phyloP scores from a whole-genome alignment of 2,888 invertebrate genomes.

The Julus scanicus region DNA sequence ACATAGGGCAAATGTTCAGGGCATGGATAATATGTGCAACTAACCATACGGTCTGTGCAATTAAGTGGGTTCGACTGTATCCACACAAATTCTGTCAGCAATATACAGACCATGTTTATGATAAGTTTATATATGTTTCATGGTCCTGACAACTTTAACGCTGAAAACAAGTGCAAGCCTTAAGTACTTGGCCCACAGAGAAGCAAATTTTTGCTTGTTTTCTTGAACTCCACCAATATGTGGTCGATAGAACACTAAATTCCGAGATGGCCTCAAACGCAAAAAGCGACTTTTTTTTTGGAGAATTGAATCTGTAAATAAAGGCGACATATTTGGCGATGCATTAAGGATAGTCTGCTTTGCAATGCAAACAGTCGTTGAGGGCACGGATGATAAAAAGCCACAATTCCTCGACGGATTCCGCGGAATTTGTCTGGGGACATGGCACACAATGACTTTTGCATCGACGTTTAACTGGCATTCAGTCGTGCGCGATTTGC shows the following conservation, averaged over 20 bases:
- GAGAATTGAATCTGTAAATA: conserved; percentile 11
- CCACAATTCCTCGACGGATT: background rate
- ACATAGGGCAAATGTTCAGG: no score
- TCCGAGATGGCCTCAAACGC: background rate
- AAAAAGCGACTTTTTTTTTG: background rate
- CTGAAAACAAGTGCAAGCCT: background rate
- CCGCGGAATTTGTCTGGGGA: conserved; percentile 30
- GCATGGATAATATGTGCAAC: no score
- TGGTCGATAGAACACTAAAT: background rate
- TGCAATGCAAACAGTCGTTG: conserved; percentile 19
- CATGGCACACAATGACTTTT: background rate
- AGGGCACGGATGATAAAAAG: conserved; percentile 28
- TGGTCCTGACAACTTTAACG: background rate
- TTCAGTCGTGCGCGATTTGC: background rate
- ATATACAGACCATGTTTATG: no score
- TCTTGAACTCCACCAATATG: background rate
- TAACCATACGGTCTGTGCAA: no score
- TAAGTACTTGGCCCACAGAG: background rate
- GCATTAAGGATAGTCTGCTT: conserved; percentile 7
- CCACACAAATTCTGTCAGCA: no score
- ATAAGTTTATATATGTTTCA: no score
- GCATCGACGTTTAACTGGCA: background rate
- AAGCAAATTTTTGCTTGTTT: background rate
- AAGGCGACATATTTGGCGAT: conserved; percentile 35
- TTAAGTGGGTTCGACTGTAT: no score